Evolutionary conservation across 2,797 vertebrate genomes (phyloP).

Genomic region (Acipenser transmontanus): DNA sequence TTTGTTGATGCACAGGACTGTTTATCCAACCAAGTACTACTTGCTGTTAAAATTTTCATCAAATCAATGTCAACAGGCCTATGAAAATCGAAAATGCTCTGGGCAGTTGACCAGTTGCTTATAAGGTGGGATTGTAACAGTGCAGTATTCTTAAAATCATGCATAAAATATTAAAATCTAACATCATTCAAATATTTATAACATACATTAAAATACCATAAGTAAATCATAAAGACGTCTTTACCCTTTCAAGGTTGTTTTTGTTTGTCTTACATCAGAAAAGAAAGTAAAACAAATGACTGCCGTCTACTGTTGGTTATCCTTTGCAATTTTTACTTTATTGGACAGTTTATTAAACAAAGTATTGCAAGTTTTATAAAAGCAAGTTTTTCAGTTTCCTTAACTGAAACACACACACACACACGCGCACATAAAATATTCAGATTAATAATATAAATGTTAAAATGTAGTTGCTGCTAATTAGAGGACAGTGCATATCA

Average conservation of each 20-base stretch:
- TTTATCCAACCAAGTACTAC: conserved; percentile 43
- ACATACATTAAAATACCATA: conserved; percentile 39
- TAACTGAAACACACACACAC: no score
- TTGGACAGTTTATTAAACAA: no score
- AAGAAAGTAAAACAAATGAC: conserved; percentile 43
- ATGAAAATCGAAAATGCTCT: conserved; percentile 56
- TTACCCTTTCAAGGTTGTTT: conserved; percentile 24
- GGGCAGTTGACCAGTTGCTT: conserved; percentile 32
- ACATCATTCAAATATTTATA: conserved; percentile 72
- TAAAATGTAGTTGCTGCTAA: no score
- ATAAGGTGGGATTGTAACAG: conserved; percentile 44
- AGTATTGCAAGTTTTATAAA: no score
- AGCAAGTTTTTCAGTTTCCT: no score
- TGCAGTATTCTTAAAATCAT: conserved; percentile 54
- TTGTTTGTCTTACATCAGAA: conserved; percentile 53
- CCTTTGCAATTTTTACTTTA: no score
- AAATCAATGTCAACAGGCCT: conserved; percentile 57
- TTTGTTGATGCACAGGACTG: conserved; percentile 45
- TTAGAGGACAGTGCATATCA: no score
- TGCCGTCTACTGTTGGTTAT: no score
- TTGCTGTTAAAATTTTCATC: conserved; percentile 60
- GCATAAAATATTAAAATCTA: conserved; percentile 59
- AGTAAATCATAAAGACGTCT: background rate
- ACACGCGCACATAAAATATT: no score
- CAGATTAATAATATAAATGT: no score